Conservation (phyloP, 2,797 vertebrate species). For the Pangasius macronema region DNA sequence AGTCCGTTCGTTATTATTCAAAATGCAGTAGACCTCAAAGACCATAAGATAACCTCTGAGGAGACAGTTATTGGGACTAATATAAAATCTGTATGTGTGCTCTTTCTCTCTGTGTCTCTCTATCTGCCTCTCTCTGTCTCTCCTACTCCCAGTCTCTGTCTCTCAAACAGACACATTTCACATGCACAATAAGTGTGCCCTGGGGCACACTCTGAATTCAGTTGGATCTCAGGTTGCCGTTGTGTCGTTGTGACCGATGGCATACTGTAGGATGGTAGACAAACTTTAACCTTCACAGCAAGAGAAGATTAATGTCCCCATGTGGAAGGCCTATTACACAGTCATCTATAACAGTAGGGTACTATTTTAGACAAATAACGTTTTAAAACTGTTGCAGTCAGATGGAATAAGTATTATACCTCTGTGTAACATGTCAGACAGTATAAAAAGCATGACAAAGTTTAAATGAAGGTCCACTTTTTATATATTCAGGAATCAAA, state of each 20-base stretch:
- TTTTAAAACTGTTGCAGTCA: neutral
- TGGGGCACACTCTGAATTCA: slow-evolving; percentile 22
- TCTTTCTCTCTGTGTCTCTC: neutral
- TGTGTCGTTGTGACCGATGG: slow-evolving; percentile 50
- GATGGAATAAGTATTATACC: neutral
- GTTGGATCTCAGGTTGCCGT: slow-evolving; percentile 20
- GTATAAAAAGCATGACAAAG: neutral
- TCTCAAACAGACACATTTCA: slow-evolving; percentile 25
- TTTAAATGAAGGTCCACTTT: neutral
- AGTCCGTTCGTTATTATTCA: slow-evolving; percentile 68
- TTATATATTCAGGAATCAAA: neutral
- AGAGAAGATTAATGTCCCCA: slow-evolving; percentile 61
- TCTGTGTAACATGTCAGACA: neutral
- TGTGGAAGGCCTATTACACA: slow-evolving; percentile 44
- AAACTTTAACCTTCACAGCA: slow-evolving; percentile 63
- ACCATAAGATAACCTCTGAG: slow-evolving; percentile 60
- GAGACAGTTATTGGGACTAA: slow-evolving; percentile 43
- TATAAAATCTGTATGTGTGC: slow-evolving; percentile 23
- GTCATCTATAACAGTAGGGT: slow-evolving; percentile 39
- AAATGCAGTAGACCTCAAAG: slow-evolving; percentile 65
- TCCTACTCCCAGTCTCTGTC: neutral
- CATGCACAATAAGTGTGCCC: slow-evolving; percentile 41
- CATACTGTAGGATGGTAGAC: slow-evolving; percentile 62
- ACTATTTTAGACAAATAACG: slow-evolving; percentile 37
- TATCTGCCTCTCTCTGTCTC: neutral